Percentiles rank a stretch among this genome's conserved stretches.
Evolutionary conservation across 2,797 vertebrate genomes (phyloP).

Genomic region (Thaleichthys pacificus): DNA sequence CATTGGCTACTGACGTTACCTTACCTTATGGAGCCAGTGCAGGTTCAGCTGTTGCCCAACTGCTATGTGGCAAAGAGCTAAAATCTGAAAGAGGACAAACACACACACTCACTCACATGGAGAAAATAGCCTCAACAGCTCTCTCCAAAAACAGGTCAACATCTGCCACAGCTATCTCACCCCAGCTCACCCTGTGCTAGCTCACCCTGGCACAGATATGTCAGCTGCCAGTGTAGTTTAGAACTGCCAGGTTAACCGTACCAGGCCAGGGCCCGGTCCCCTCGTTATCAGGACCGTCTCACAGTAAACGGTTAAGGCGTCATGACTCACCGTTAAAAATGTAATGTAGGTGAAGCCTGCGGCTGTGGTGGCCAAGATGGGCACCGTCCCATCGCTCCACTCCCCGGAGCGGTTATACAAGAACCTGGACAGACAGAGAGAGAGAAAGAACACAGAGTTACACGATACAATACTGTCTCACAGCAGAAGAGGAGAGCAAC

Average conservation of each 20-base stretch:
- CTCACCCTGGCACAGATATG: background rate
- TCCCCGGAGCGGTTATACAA: constrained; percentile 90
- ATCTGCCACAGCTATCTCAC: constrained; percentile 18
- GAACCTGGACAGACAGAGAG: constrained; percentile 76
- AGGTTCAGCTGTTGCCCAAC: constrained; percentile 81
- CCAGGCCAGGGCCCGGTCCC: background rate
- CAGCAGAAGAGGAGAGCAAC: background rate
- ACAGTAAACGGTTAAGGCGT: background rate
- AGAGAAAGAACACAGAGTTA: constrained; percentile 1
- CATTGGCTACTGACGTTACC: constrained; percentile 14
- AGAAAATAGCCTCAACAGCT: background rate
- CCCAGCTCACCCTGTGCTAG: background rate
- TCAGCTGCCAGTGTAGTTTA: background rate
- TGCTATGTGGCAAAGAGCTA: constrained; percentile 78
- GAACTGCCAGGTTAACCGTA: background rate
- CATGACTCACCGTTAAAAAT: constrained; percentile 83
- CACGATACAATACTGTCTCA: background rate
- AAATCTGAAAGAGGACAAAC: constrained; percentile 63
- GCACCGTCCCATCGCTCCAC: constrained; percentile 96
- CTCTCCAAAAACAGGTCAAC: constrained; percentile 13
- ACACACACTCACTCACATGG: constrained; percentile 10
- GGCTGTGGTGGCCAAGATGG: constrained; percentile 89
- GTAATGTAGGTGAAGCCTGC: constrained; percentile 89
- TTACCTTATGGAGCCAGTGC: constrained; percentile 84
- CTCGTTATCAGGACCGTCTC: background rate